These are phyloP conservation scores for Engystomops pustulosus DNA, from an alignment of 2,113 vertebrate genomes.

Conservation along the genomic window DNA sequence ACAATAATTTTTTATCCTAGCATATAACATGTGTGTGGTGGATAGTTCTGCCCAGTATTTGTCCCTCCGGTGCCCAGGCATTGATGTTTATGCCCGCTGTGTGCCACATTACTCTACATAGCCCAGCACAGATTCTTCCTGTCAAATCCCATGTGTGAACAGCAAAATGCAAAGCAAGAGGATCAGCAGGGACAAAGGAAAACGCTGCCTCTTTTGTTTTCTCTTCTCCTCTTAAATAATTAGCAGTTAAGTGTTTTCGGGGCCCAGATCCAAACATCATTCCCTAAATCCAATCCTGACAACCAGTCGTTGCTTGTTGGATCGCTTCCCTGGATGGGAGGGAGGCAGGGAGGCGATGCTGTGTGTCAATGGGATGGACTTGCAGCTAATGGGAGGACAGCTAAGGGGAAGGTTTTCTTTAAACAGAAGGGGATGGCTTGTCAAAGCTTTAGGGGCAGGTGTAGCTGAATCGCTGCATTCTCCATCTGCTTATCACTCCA, in stretches of 20 bases:
- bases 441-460: slow-evolving; percentile 57
- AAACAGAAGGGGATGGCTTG: slow-evolving; percentile 53
- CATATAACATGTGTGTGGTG: no score
- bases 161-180: background rate
- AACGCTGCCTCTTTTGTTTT: slow-evolving; percentile 30
- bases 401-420: slow-evolving; percentile 43
- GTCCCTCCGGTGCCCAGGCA: no score
- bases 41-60: no score
- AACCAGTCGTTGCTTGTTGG: slow-evolving; percentile 43
- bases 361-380: slow-evolving; percentile 38
- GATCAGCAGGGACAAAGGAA: slow-evolving; percentile 12
- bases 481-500: slow-evolving; percentile 41
- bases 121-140: background rate
- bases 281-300: slow-evolving; percentile 49
- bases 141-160: slow-evolving; percentile 19
- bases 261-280: slow-evolving; percentile 40
- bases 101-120: background rate
- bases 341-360: slow-evolving; percentile 19
- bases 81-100: no score
- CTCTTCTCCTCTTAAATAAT: slow-evolving; percentile 34
- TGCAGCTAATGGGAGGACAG: slow-evolving; percentile 49
- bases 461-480: slow-evolving; percentile 50
- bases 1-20: no score
- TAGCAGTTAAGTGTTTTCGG: slow-evolving; percentile 50
- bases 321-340: background rate